A percentile compares a stretch with the other conserved stretches of the same genome.
phyloP scores from a whole-genome alignment of 1,140 invertebrate species.

The Zaprionus inermis region DNA sequence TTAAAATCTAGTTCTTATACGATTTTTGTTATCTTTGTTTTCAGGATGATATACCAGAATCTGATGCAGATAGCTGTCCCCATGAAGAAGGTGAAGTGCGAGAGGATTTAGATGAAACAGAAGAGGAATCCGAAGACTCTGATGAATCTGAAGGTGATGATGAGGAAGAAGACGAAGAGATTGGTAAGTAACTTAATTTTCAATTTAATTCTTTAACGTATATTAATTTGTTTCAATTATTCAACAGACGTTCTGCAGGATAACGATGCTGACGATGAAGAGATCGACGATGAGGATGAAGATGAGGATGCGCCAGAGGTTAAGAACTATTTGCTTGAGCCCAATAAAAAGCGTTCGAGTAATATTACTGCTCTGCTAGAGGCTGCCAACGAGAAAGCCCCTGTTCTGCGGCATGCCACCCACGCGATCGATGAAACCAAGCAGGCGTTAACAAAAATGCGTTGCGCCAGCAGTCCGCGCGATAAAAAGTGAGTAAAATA shows the following conservation, averaged over 20 bases:
- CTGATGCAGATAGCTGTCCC: slow-evolving; percentile 78
- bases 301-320: slow-evolving; percentile 76
- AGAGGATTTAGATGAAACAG: slow-evolving; percentile 71
- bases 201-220: no score
- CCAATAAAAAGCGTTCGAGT: slow-evolving; percentile 70
- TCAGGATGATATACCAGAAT: slow-evolving; percentile 79
- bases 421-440: slow-evolving; percentile 96
- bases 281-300: slow-evolving; percentile 82
- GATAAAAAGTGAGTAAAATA: slow-evolving; percentile 79
- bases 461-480: slow-evolving; percentile 90
- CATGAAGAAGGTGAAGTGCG: slow-evolving; percentile 70
- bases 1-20: neutral
- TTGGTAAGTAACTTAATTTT: slow-evolving; percentile 38
- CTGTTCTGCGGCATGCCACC: slow-evolving; percentile 80
- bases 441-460: slow-evolving; percentile 96
- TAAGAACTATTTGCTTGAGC: slow-evolving; percentile 71
- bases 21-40: slow-evolving; percentile 32
- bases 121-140: slow-evolving; percentile 79
- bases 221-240: neutral
- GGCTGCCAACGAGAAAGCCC: slow-evolving; percentile 87
- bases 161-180: slow-evolving; percentile 81
- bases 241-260: slow-evolving; percentile 71
- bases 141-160: slow-evolving; percentile 80
- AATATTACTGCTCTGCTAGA: slow-evolving; percentile 77
- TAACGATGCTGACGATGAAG: slow-evolving; percentile 80